A percentile compares a stretch with the other conserved stretches of the same genome.
phyloP scores from a whole-genome alignment of 2,888 invertebrate species.

The Netelia inedita region DNA sequence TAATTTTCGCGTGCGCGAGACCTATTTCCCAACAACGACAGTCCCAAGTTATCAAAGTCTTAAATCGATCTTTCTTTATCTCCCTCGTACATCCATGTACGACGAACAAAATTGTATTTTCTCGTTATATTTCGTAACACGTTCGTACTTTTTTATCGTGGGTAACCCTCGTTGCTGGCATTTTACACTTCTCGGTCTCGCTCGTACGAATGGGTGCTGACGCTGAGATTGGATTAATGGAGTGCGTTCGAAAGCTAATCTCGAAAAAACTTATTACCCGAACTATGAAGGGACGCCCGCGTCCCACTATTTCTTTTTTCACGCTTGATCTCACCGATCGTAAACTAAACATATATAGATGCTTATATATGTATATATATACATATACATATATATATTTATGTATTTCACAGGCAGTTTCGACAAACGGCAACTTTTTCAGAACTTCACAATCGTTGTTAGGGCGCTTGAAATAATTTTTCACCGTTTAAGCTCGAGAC shows the following conservation, averaged over 20 bases:
- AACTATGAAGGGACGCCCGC: conserved; percentile 74
- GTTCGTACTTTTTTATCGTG: conserved; percentile 26
- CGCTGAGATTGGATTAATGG: conserved; percentile 62
- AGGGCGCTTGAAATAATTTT: too few relatives aligned
- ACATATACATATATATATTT: conserved; percentile 12
- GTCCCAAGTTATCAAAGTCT: conserved; percentile 41
- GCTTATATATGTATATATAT: conserved; percentile 30
- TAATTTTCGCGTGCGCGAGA: conserved; percentile 55
- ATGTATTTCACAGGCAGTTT: not conserved
- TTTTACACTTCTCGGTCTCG: conserved; percentile 27
- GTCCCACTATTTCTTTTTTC: conserved; percentile 56
- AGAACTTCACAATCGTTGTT: too few relatives aligned
- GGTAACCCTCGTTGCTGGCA: conserved; percentile 37
- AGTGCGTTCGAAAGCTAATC: conserved; percentile 62
- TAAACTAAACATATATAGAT: conserved; percentile 42
- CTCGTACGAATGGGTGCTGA: conserved; percentile 52
- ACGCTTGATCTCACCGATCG: conserved; percentile 29
- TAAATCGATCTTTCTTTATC: conserved; percentile 10
- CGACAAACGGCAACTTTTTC: too few relatives aligned
- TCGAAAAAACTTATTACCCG: conserved; percentile 50
- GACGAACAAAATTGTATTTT: conserved; percentile 2
- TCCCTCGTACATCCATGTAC: conserved; percentile 6
- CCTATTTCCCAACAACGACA: conserved; percentile 57
- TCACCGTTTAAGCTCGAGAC: too few relatives aligned
- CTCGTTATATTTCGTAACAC: not conserved